Evolutionary conservation across 2,113 vertebrate species (phyloP).

Genomic region (Elanus axillaris): DNA sequence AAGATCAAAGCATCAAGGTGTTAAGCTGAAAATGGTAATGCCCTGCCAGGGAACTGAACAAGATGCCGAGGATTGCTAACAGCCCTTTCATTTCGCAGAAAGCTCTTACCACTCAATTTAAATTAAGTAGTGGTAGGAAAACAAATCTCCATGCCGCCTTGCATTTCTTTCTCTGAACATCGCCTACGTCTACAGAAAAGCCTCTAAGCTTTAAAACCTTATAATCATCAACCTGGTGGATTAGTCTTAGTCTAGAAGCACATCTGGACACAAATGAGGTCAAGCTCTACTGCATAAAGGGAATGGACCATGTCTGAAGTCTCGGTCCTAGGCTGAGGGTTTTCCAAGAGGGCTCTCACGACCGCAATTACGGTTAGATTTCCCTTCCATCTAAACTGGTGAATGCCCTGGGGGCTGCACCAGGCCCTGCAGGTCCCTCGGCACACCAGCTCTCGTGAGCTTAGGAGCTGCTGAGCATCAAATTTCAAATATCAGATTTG

Average conservation of each 20-base stretch:
- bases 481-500: background rate
- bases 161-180: background rate
- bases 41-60: background rate
- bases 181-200: background rate
- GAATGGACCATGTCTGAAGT: background rate
- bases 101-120: background rate
- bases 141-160: background rate
- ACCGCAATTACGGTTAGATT: background rate
- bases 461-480: too few relatives aligned
- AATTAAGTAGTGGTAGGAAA: background rate
- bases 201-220: background rate
- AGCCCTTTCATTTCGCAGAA: background rate
- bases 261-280: background rate
- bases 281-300: background rate
- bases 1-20: background rate
- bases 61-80: background rate
- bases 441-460: background rate
- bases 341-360: background rate
- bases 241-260: background rate
- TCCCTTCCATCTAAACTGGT: background rate
- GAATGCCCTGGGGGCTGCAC: background rate
- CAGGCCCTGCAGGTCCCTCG: background rate
- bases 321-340: background rate
- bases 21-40: background rate
- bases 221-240: background rate